Percentiles rank a stretch among this genome's conserved stretches.
Evolutionary conservation across 2,888 invertebrate species (phyloP).

Genomic region (Cenopis cana): DNA sequence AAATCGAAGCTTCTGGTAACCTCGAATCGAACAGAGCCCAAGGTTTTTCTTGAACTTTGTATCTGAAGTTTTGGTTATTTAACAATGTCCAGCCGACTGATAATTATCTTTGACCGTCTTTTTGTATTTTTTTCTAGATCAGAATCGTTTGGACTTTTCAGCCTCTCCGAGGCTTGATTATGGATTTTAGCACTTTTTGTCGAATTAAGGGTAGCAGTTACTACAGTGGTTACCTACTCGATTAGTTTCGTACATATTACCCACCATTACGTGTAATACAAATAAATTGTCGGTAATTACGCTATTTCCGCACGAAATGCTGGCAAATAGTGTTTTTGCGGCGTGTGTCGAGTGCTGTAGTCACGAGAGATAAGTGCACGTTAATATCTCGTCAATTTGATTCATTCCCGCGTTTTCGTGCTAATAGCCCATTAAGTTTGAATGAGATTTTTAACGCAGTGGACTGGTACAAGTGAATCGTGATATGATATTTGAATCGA

Average conservation of each 20-base stretch:
- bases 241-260: not conserved
- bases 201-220: too few relatives aligned
- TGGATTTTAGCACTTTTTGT: too few relatives aligned
- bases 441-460: not conserved
- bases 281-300: constrained; percentile 30
- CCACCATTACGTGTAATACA: constrained; percentile 2
- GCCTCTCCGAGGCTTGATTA: too few relatives aligned
- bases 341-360: not conserved
- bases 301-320: constrained; percentile 19
- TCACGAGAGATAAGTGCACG: constrained; percentile 22
- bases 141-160: too few relatives aligned
- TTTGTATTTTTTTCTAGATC: too few relatives aligned
- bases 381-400: constrained; percentile 20
- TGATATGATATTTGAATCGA: too few relatives aligned
- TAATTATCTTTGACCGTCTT: too few relatives aligned
- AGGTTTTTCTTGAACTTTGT: not conserved
- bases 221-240: not conserved
- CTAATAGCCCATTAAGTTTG: not conserved
- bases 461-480: not conserved
- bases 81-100: too few relatives aligned
- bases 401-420: constrained; percentile 13
- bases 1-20: too few relatives aligned
- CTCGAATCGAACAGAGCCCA: too few relatives aligned
- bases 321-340: constrained; percentile 20
- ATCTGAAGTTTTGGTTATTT: too few relatives aligned